These are phyloP conservation scores for Drosophila ezoana DNA, from an alignment of 2,888 invertebrate species.

Conservation along the genomic window DNA sequence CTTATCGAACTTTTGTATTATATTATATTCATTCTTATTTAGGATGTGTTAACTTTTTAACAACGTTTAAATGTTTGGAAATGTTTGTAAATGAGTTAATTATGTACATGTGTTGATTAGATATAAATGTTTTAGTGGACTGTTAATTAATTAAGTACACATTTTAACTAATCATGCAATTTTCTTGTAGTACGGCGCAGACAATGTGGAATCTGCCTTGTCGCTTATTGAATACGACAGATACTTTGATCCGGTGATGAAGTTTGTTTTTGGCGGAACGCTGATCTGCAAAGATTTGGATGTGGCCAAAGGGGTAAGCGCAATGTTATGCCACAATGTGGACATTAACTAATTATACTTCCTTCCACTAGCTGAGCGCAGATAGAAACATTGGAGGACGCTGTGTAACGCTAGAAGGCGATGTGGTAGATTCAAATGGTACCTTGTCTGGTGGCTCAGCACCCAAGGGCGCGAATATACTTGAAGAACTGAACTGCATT, in stretches of 20 bases:
- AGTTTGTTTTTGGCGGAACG: slow-evolving; percentile 93
- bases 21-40: no score
- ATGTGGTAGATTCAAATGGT: slow-evolving; percentile 95
- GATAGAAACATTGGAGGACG: slow-evolving; percentile 88
- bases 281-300: slow-evolving; percentile 94
- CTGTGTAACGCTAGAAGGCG: slow-evolving; percentile 96
- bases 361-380: slow-evolving; percentile 88
- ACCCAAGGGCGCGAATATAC: slow-evolving; percentile 87
- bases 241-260: slow-evolving; percentile 91
- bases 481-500: slow-evolving; percentile 87
- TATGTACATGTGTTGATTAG: no score
- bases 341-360: background rate
- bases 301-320: slow-evolving; percentile 88
- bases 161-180: slow-evolving; percentile 55
- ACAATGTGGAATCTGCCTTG: slow-evolving; percentile 93
- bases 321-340: background rate
- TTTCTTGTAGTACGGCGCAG: slow-evolving; percentile 88
- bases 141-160: background rate
- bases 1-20: no score
- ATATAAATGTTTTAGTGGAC: no score
- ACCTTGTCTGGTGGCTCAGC: slow-evolving; percentile 94
- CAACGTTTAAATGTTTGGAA: no score
- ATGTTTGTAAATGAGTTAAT: background rate
- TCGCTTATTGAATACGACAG: slow-evolving; percentile 90
- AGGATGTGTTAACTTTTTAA: no score